Evolutionary conservation across 2,888 invertebrate genomes (phyloP), one percentile per base, ranked within the genome.

Genomic region (Clanis bilineata): DNA sequence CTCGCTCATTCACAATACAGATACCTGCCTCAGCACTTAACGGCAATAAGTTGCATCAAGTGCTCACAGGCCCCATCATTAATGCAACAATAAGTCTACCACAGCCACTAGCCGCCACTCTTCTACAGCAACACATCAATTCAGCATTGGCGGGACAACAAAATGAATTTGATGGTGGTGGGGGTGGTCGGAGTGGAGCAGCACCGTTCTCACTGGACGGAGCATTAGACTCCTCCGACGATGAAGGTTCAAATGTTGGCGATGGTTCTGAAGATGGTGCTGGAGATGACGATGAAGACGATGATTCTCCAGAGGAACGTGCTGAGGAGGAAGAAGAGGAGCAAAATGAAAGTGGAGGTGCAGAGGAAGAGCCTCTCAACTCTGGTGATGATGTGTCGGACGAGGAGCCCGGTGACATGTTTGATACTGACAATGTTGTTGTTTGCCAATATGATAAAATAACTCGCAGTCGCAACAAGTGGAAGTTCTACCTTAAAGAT

Each of bases 371-470:
- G 80, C 99, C 99, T 0, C 92, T 99, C 0, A 99, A 99, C 87
- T 98, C 98, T 4, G 98, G 96, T 75, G 99, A 99, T 89, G 99
- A 99, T 91, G 98, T 99, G 5, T 98, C 98, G 56, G 99, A 99
- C 83, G 99, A 98, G 77, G 97, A 98, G 80, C 96, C 97, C 0
- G 94, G 96, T 65, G 98, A 99, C 85, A 94, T 99, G 83, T 99
- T 99, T 92, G 99, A 99, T 77, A 98, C 99, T 44, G 99, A 99
- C 74, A 99, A 99, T 93, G 99, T 99, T 61, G 98, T 99, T 64
- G 99, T 99, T 62, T 99, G 99, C 87, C 99, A 99, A 89, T 99
- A 99, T 92, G 99, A 99, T 92, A 99, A 99, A 97, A 98, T 99
- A 64, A 98, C 98, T 67, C 95, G 99, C 85, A 98, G 97, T 85